A percentile compares a stretch with the other conserved stretches of the same genome.
Evolutionary conservation across 2,113 vertebrate genomes (phyloP).

Genomic region (Clarias gariepinus): DNA sequence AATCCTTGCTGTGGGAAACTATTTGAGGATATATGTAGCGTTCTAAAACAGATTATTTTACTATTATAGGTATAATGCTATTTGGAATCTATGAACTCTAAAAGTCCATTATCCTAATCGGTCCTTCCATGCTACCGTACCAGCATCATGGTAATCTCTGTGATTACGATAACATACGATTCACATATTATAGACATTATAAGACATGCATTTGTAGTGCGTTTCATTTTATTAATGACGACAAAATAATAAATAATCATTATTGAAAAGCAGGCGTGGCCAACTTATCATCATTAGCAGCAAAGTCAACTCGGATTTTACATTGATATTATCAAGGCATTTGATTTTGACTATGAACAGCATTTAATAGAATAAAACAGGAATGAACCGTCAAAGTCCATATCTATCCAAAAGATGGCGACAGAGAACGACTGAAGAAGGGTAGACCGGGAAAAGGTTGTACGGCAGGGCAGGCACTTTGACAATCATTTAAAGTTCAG

Average conservation of each 20-base stretch:
- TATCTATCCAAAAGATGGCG: constrained; percentile 41
- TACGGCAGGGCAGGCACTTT: background rate
- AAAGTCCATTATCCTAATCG: too few species aligned
- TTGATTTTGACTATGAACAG: background rate
- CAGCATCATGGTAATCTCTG: background rate
- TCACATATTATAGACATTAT: too few species aligned
- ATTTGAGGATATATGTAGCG: background rate
- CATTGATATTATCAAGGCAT: background rate
- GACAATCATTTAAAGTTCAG: background rate
- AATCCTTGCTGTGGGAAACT: background rate
- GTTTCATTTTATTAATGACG: background rate
- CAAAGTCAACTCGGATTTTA: background rate
- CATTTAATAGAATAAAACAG: background rate
- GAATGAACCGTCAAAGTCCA: background rate
- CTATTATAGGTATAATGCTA: background rate
- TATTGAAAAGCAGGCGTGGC: background rate
- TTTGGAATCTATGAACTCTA: background rate
- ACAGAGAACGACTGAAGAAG: constrained; percentile 28
- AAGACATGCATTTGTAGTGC: too few species aligned
- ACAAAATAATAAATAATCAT: background rate
- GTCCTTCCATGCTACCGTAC: background rate
- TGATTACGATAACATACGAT: background rate
- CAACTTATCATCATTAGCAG: background rate
- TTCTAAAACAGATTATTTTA: background rate
- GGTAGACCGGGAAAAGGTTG: background rate